These are phyloP conservation scores for Cygnus atratus DNA, from an alignment of 2,113 vertebrate species.

Conservation along the genomic window DNA sequence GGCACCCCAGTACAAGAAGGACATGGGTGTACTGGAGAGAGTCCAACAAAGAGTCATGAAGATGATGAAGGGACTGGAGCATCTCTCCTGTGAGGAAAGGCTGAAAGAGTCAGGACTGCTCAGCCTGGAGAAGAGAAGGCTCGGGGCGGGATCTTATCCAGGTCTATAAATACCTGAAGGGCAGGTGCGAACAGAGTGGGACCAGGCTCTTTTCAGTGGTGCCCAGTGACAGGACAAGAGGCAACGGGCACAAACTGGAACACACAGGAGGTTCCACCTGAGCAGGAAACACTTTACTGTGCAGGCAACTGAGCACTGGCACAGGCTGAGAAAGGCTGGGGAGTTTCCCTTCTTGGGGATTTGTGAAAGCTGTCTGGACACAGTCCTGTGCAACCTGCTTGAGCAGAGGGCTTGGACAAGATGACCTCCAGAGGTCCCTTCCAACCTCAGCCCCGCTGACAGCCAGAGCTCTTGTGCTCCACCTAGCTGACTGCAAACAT, in stretches of 20 bases:
- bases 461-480: background rate
- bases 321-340: background rate
- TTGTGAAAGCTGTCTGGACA: background rate
- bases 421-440: background rate
- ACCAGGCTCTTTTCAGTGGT: background rate
- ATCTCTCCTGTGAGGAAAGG: background rate
- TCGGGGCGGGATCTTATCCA: background rate
- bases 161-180: background rate
- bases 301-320: background rate
- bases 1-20: background rate
- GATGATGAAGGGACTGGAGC: background rate
- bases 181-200: background rate
- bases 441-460: background rate
- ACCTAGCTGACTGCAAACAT: background rate
- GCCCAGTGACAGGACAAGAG: background rate
- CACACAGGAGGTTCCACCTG: background rate
- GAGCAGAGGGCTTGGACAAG: background rate
- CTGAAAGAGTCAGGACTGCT: background rate
- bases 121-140: background rate
- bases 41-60: background rate
- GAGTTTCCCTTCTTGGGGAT: background rate
- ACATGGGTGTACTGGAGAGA: background rate
- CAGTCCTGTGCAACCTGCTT: background rate
- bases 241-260: background rate
- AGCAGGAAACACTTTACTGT: background rate